Percentiles rank a stretch among this genome's conserved stretches.
phyloP scores from a whole-genome alignment of 92 coral and sea anemone species.

The Epizoanthus stellaris region DNA sequence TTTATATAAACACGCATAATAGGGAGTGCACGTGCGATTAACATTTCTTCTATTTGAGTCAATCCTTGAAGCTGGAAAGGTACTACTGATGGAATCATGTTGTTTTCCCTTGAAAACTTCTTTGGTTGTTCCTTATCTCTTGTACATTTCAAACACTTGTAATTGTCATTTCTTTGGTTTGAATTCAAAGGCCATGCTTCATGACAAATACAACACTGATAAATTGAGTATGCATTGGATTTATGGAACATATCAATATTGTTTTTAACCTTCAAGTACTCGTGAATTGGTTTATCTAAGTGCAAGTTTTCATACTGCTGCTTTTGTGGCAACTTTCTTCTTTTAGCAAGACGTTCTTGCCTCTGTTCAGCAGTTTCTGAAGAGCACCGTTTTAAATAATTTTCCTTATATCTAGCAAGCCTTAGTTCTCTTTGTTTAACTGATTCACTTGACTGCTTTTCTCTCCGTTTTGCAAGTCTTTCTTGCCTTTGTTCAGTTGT shows the following conservation, averaged over 20 bases:
- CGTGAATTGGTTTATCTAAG: too few species aligned
- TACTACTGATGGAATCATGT: slow-evolving; percentile 33
- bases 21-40: slow-evolving; percentile 39
- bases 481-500: slow-evolving; percentile 44
- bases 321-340: slow-evolving; percentile 20
- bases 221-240: slow-evolving; percentile 36
- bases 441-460: not conserved
- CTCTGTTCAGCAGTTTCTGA: not conserved
- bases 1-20: not conserved
- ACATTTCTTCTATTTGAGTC: not conserved
- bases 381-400: not conserved
- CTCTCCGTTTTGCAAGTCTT: slow-evolving; percentile 44
- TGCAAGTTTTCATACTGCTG: too few species aligned
- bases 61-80: slow-evolving; percentile 32
- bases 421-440: not conserved
- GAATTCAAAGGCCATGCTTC: slow-evolving; percentile 57
- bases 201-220: slow-evolving; percentile 63
- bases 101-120: slow-evolving; percentile 14
- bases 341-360: not conserved
- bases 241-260: not conserved
- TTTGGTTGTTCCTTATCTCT: slow-evolving; percentile 34
- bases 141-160: slow-evolving; percentile 52
- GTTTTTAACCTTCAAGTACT: not conserved
- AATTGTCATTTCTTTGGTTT: slow-evolving; percentile 9
- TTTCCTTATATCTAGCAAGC: too few species aligned